Base-by-base conservation (phyloP, 1,140 invertebrate species). In the Carcinoscorpius rotundicauda region DNA sequence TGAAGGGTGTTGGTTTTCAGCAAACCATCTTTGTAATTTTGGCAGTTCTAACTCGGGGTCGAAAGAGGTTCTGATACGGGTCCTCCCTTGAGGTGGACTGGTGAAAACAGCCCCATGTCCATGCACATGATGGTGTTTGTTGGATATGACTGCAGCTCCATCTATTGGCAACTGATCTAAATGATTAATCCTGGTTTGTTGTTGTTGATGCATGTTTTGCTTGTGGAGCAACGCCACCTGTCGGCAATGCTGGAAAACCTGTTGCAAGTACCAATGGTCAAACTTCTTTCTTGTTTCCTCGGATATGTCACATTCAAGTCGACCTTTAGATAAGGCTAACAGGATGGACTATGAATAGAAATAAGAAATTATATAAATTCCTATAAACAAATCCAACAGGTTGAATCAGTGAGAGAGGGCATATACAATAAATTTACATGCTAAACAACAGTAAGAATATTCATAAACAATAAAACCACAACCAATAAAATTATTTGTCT, bases 21-120 rank as follows among this genome's bases (percentile, higher is more conserved):
- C 82, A 77, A 98, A 98, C 81, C 95, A 98, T 70, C 90, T 83
- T 73, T 97, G 93, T 11, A 98, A 77, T 73, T 93, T 88, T 0
- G 95, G 94, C 63, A 97, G 79, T 77, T 98, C 95, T 70, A 94
- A 81, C 78, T 97, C 94, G 0, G 93, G 93, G 79, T 98, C 94
- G 74, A 98, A 82, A 87, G 78, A 92, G 86, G 78, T 79, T n/a
- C 79, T 70, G 67, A 79, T 77, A 56, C 78, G 70, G 51, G 67
- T 69, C 52, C 66, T 58, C 51, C 64, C 61, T 29, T 61, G 64
- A 6, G 53, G 53, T n/a, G 53, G 53, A 55, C 53, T 55, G 6
- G 53, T 55, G 29, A 29, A 29, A 29, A 29, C 29, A 29, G 2
- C 29, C 29, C 29, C 29, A 29, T 29, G 29, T 29, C 29, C 29